Evolutionary conservation across 2,888 invertebrate species (phyloP).

Genomic region (Meteorus cinctellus): DNA sequence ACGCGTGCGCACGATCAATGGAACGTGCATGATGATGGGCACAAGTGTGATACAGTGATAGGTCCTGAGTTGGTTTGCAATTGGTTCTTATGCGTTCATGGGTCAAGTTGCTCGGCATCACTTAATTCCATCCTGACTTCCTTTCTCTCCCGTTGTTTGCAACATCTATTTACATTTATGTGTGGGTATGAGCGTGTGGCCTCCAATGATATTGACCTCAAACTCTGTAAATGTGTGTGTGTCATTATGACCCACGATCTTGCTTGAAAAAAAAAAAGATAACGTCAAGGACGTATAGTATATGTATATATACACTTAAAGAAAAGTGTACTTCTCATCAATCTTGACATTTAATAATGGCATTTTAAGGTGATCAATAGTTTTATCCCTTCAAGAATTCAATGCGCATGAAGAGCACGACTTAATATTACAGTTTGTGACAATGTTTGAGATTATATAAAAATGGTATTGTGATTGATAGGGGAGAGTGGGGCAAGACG

Average conservation of each 20-base stretch:
- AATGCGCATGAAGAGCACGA: not conserved
- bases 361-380: not conserved
- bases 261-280: slow-evolving; percentile 3
- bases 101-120: not conserved
- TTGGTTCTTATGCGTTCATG: slow-evolving; percentile 15
- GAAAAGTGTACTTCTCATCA: not conserved
- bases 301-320: not conserved
- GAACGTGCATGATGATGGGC: not conserved
- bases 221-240: not conserved
- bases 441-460: not conserved
- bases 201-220: slow-evolving; percentile 12
- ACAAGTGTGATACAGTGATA: slow-evolving; percentile 24
- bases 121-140: slow-evolving; percentile 6
- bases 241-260: not conserved
- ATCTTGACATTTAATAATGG: not conserved
- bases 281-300: not conserved
- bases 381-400: not conserved
- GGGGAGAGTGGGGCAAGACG: no score
- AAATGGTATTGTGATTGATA: no score
- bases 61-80: slow-evolving; percentile 8
- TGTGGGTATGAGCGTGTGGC: not conserved
- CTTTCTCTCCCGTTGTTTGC: not conserved
- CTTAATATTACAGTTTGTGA: not conserved
- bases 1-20: slow-evolving; percentile 27
- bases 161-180: not conserved